Evolutionary conservation across 2,113 vertebrate genomes (phyloP).

Genomic region (Sceloporus undulatus): DNA sequence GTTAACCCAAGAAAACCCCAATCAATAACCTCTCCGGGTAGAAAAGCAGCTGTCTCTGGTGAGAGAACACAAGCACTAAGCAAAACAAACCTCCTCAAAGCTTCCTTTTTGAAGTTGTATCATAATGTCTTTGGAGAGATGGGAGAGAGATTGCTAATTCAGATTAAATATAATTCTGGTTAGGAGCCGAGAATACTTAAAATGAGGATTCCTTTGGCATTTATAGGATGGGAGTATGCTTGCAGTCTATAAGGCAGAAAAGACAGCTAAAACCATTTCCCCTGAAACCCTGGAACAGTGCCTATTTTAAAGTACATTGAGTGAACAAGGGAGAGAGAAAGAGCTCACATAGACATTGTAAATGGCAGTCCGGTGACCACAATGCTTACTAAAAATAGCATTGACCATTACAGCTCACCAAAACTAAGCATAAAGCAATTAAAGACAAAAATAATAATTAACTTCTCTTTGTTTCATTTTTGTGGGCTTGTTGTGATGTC

Average conservation of each 20-base stretch:
- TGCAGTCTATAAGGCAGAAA: slow-evolving; percentile 44
- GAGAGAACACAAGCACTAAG: slow-evolving; percentile 62
- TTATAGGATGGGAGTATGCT: slow-evolving; percentile 55
- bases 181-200: slow-evolving; percentile 61
- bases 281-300: slow-evolving; percentile 30
- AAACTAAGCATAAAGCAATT: slow-evolving; percentile 53
- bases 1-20: slow-evolving; percentile 80
- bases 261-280: slow-evolving; percentile 40
- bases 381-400: slow-evolving; percentile 37
- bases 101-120: slow-evolving; percentile 46
- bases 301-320: slow-evolving; percentile 31
- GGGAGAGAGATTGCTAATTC: slow-evolving; percentile 60
- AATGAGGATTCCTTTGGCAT: slow-evolving; percentile 54
- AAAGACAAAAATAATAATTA: too few relatives aligned
- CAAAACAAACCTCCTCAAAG: slow-evolving; percentile 69
- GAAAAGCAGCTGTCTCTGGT: slow-evolving; percentile 76
- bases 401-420: slow-evolving; percentile 38
- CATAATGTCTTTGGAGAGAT: slow-evolving; percentile 44
- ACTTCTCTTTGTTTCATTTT: slow-evolving; percentile 49
- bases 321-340: slow-evolving; percentile 29
- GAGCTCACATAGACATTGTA: slow-evolving; percentile 32
- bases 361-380: slow-evolving; percentile 39
- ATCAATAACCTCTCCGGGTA: slow-evolving; percentile 68
- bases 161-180: slow-evolving; percentile 63
- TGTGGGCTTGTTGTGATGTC: slow-evolving; percentile 22